Base-by-base conservation (phyloP, 2,113 vertebrate genomes). In the Ammodytes dubius region DNA sequence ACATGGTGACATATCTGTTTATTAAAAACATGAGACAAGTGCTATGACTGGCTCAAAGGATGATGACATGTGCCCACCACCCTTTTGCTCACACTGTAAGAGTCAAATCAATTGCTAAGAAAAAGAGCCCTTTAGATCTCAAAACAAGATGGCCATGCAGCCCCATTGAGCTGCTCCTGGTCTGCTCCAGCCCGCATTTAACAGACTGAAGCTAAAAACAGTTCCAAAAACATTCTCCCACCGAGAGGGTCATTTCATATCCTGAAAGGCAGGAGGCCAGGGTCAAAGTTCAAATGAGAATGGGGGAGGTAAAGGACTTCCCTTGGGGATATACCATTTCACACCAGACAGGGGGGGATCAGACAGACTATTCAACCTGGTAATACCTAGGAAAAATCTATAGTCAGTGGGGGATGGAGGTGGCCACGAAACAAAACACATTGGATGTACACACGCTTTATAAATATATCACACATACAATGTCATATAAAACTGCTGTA, bases 211-310 rank as follows among this genome's bases (percentile, higher is more conserved):
- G 27, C 27, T 56, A 71, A 70, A 79, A 85, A 79, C 75, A 57
- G 77, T 45, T 77, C 72, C 74, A 78, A 77, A 27, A 85, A 87
- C 77, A 89, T 85, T 79, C 76, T 74, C 74, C 74, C 82, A 85
- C 81, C 50, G 74, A 91, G 74, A 79, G 81, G 87, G 79, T 90
- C 87, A 88, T 90, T 89, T 94, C 89, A 93, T 90, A 92, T 93
- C 86, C 84, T 83, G 86, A 87, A 88, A 94, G 88, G 89, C 84
- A 90, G 90, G 75, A 88, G 88, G 77, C 87, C 65, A 53, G 88
- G 91, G 93, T 94, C 92, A 94, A 78, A 93, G 93, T 93, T 95
- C 92, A 95, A 86, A 84, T 79, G 82, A 86, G 85, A 90, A 75
- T 3, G 52, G 87, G 60, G 73, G 64, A 5, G 71, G 74, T 57